Evolutionary conservation across 2,797 vertebrate species (phyloP).

Genomic region (Sorex maritimensis): DNA sequence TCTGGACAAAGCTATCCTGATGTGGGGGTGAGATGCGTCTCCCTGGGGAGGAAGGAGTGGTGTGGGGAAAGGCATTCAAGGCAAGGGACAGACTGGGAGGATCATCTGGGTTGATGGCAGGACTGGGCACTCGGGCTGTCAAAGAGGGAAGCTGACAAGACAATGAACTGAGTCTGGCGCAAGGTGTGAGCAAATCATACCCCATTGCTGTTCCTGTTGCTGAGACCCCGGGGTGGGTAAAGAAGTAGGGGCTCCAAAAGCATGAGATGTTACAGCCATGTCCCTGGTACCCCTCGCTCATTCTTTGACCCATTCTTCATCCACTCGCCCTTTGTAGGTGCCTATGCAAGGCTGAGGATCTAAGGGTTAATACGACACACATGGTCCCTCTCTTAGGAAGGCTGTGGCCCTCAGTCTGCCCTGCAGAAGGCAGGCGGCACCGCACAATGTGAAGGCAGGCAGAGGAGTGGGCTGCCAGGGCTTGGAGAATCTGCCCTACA

Average conservation of each 20-base stretch:
- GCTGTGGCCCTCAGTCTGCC: no score
- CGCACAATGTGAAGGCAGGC: background rate
- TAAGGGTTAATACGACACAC: background rate
- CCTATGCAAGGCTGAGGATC: background rate
- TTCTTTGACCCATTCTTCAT: background rate
- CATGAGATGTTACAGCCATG: background rate
- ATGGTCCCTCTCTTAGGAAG: background rate
- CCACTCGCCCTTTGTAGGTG: background rate
- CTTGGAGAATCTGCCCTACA: background rate
- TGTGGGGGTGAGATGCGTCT: background rate
- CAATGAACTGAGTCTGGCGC: background rate
- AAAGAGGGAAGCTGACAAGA: background rate
- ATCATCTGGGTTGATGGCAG: background rate
- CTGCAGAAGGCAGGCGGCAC: no score
- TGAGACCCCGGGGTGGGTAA: background rate
- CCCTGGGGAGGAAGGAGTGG: background rate
- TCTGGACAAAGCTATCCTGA: background rate
- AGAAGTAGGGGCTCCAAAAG: background rate
- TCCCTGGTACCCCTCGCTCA: background rate
- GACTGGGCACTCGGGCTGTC: no score
- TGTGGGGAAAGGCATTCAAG: background rate
- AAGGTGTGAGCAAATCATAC: background rate
- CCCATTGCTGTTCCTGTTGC: background rate
- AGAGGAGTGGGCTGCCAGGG: background rate
- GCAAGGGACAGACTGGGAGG: fast-evolving